phyloP scores from a whole-genome alignment of 2,797 vertebrate species.

The Echeneis naucrates region DNA sequence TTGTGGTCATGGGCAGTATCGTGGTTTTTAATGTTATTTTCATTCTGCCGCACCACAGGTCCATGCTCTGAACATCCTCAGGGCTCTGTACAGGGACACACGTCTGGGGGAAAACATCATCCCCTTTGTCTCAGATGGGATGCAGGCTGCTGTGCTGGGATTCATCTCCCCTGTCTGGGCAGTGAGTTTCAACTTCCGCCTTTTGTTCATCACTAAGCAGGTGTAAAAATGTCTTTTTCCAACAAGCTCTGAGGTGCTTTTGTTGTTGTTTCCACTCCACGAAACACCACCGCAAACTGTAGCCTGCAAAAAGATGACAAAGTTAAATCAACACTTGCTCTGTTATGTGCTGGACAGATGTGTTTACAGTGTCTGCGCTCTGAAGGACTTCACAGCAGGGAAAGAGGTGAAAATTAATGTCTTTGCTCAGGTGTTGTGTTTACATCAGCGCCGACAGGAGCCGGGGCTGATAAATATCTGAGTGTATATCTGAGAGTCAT shows the following conservation, averaged over 20 bases:
- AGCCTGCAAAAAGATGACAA: background rate
- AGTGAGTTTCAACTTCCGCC: slow-evolving; percentile 84
- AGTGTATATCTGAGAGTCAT: too few species aligned
- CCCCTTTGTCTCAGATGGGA: slow-evolving; percentile 93
- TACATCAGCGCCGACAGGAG: too few species aligned
- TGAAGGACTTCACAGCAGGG: too few species aligned
- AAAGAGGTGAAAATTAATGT: too few species aligned
- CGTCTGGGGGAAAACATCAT: slow-evolving; percentile 94
- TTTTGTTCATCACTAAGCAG: background rate
- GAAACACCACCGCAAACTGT: background rate
- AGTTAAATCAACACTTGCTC: background rate
- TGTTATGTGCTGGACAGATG: slow-evolving; percentile 6
- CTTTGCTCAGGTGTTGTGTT: too few species aligned
- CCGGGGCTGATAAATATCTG: too few species aligned
- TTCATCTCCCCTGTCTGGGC: slow-evolving; percentile 96
- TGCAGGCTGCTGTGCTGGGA: slow-evolving; percentile 92
- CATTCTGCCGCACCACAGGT: slow-evolving; percentile 81
- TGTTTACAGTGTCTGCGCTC: too few species aligned
- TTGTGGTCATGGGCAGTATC: background rate
- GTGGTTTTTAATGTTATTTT: background rate
- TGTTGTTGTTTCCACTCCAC: background rate
- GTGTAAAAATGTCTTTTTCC: background rate
- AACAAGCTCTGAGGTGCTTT: background rate
- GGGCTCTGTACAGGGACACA: slow-evolving; percentile 94
- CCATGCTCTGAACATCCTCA: slow-evolving; percentile 95